These are phyloP conservation scores for Poeciliopsis turrubarensis DNA, from an alignment of 2,113 vertebrate species.

Conservation along the genomic window DNA sequence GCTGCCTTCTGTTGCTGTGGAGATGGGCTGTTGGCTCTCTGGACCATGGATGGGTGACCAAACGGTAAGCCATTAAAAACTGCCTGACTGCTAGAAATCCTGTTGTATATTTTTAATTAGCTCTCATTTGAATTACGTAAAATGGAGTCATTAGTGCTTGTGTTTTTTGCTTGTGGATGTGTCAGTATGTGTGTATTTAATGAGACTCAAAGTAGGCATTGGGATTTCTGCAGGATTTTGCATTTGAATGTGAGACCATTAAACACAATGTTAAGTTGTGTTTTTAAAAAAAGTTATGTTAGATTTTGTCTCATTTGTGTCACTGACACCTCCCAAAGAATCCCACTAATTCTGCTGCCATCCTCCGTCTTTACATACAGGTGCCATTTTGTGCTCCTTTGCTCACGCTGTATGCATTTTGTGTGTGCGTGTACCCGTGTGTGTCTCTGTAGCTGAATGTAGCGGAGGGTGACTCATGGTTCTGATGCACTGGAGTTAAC, in stretches of 20 bases:
- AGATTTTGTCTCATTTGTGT: constrained; percentile 6
- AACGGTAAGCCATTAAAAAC: constrained; percentile 46
- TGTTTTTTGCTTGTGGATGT: not conserved
- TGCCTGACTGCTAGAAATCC: not conserved
- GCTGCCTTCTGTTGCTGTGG: constrained; percentile 60
- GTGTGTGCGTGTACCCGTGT: not conserved
- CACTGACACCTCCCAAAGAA: constrained; percentile 15
- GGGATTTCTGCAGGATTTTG: constrained; percentile 27
- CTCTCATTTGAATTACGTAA: constrained; percentile 1
- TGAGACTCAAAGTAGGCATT: constrained; percentile 40
- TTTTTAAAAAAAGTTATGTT: not conserved
- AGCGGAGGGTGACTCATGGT: constrained; percentile 67
- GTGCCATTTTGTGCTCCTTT: constrained; percentile 73
- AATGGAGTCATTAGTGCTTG: not conserved
- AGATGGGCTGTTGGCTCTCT: constrained; percentile 77
- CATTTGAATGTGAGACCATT: constrained; percentile 10
- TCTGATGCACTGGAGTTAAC: constrained; percentile 65
- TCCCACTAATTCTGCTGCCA: constrained; percentile 18
- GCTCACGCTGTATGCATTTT: constrained; percentile 19
- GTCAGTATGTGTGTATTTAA: constrained; percentile 2
- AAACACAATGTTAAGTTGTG: not conserved
- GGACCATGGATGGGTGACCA: constrained; percentile 74
- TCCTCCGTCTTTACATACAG: constrained; percentile 60
- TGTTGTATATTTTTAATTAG: not conserved
- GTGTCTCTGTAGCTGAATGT: constrained; percentile 39